These are phyloP conservation scores for Miltochrista miniata DNA, from an alignment of 2,888 invertebrate species.

Conservation along the genomic window DNA sequence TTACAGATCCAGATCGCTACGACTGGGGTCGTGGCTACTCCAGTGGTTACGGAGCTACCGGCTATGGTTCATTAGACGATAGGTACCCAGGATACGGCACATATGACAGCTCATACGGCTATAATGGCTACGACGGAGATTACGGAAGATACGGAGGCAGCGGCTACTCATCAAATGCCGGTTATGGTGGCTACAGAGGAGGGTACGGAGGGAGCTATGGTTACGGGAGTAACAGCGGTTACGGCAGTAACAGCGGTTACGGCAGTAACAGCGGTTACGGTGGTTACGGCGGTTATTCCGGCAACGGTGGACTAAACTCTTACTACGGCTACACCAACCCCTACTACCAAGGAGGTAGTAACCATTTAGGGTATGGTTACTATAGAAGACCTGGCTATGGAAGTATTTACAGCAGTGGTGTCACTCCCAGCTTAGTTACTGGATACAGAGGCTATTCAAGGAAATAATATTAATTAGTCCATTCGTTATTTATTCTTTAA, in stretches of 20 bases:
- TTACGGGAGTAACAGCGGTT: slow-evolving; percentile 9
- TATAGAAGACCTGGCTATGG: slow-evolving; percentile 67
- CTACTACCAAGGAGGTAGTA: slow-evolving; percentile 76
- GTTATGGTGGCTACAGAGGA: slow-evolving; percentile 6
- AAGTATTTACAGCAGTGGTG: slow-evolving; percentile 67
- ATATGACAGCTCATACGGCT: slow-evolving; percentile 12
- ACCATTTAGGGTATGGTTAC: slow-evolving; percentile 85
- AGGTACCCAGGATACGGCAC: slow-evolving; percentile 40
- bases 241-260: slow-evolving; percentile 15
- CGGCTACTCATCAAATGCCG: slow-evolving; percentile 4
- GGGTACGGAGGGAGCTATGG: slow-evolving; percentile 1
- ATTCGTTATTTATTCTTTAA: slow-evolving; percentile 35
- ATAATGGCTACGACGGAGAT: slow-evolving; percentile 4
- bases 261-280: slow-evolving; percentile 49
- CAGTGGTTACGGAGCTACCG: slow-evolving; percentile 44
- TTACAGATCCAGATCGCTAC: slow-evolving; percentile 53
- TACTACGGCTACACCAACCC: slow-evolving; percentile 84
- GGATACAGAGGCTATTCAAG: slow-evolving; percentile 80
- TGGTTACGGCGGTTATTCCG: slow-evolving; percentile 84
- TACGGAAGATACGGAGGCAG: slow-evolving; percentile 23
- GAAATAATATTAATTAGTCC: slow-evolving; percentile 37
- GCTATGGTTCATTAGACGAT: slow-evolving; percentile 58
- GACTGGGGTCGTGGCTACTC: slow-evolving; percentile 64
- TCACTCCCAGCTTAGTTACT: slow-evolving; percentile 75
- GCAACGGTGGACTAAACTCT: slow-evolving; percentile 83